A percentile compares a stretch with the other conserved stretches of the same genome.
Evolutionary conservation across 92 coral and sea anemone genomes (phyloP).

Genomic region (Ricordea florida): DNA sequence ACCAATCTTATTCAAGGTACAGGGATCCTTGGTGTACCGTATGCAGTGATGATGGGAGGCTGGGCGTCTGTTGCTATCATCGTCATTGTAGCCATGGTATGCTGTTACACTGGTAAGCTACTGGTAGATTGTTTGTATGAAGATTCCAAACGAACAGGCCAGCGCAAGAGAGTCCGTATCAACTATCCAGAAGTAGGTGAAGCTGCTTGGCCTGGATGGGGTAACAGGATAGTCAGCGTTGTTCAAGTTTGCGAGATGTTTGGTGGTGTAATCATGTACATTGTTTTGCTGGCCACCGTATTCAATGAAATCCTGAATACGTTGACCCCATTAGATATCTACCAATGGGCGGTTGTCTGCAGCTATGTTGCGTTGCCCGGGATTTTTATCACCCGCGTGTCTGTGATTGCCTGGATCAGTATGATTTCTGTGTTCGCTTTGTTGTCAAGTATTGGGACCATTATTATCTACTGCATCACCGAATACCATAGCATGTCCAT

Average conservation of each 20-base stretch:
- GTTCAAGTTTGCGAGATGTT: conserved; percentile 93
- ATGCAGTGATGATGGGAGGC: conserved; percentile 88
- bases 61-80: conserved; percentile 87
- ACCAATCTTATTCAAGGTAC: conserved; percentile 91
- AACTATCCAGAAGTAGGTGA: conserved; percentile 93
- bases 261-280: conserved; percentile 88
- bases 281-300: conserved; percentile 87
- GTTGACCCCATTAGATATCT: conserved; percentile 67
- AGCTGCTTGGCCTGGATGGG: conserved; percentile 93
- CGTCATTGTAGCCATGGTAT: conserved; percentile 68
- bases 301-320: conserved; percentile 65
- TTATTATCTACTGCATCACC: conserved; percentile 76
- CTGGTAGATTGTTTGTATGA: conserved; percentile 85
- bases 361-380: conserved; percentile 77
- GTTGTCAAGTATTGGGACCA: conserved; percentile 66
- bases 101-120: conserved; percentile 93
- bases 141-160: conserved; percentile 82
- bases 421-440: conserved; percentile 86
- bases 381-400: conserved; percentile 83
- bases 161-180: conserved; percentile 67
- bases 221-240: conserved; percentile 82
- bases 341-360: conserved; percentile 87
- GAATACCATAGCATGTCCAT: conserved; percentile 64
- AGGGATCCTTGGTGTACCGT: conserved; percentile 87
- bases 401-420: conserved; percentile 90